Conservation (phyloP, 2,888 invertebrate species). For the Caenorhabditis doughertyi region DNA sequence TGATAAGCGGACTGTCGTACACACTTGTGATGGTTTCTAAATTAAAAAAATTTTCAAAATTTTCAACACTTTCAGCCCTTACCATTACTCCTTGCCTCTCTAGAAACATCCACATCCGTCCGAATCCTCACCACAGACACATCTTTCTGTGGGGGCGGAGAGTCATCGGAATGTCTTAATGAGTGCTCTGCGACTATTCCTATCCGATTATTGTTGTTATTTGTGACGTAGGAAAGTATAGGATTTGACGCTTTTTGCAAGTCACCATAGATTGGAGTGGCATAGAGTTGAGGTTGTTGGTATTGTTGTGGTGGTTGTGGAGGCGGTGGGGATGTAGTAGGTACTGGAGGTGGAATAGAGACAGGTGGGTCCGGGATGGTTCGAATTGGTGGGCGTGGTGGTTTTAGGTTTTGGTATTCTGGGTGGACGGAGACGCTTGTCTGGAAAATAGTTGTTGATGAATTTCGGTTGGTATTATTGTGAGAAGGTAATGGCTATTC, state of each 20-base stretch:
- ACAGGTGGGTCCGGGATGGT: constrained; percentile 23
- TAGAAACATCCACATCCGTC: constrained; percentile 46
- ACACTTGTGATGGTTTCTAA: constrained; percentile 21
- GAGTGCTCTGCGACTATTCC: constrained; percentile 47
- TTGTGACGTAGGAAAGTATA: too few species aligned
- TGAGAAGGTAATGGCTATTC: too few species aligned
- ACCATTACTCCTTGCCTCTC: constrained; percentile 40
- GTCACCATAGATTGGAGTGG: constrained; percentile 41
- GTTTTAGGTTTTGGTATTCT: constrained; percentile 23
- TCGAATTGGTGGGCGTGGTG: constrained; percentile 32
- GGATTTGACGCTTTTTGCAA: constrained; percentile 25
- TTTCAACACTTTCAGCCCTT: neutral
- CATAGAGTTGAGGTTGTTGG: constrained; percentile 20
- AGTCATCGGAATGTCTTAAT: constrained; percentile 35
- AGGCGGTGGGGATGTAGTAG: neutral
- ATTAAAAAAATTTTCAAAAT: constrained; percentile 3
- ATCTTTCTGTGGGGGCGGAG: neutral
- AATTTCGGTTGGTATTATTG: too few species aligned
- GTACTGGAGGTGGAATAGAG: constrained; percentile 10
- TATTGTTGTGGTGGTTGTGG: neutral
- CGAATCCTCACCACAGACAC: constrained; percentile 38
- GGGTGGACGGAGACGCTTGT: constrained; percentile 13
- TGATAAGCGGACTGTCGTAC: constrained; percentile 29
- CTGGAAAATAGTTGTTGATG: too few species aligned
- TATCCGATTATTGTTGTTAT: constrained; percentile 22